Evolutionary conservation across 2,113 vertebrate species (phyloP), one percentile per base, ranked within the genome.

Genomic region (Myrmophylax atrothorax): DNA sequence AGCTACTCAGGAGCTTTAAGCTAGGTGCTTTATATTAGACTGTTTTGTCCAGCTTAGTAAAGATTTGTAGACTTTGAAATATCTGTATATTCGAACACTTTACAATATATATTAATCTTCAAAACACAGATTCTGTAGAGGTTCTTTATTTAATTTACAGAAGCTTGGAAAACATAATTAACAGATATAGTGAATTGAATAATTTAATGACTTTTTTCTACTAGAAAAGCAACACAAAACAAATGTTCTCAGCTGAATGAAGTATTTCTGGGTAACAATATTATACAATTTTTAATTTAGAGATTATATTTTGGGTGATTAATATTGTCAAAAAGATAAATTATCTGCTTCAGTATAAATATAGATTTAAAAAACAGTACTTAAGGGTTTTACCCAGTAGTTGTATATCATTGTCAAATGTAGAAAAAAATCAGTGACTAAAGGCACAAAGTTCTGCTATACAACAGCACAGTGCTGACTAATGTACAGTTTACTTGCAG

Each of bases 291-390:
- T 89, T 97, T 95, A 93, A 96, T 96, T 93, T 91, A 87, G 73
- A 89, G 83, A 91, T 92, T 95, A 89, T 95, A 93, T 86, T 92
- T 92, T 85, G 4, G 59, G 81, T 77, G 47, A 92, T 88, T 96
- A 96, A 93, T 95, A 92, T 89, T 95, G 91, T 93, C 96, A 96
- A 93, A 96, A 96, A 95, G 96, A 97, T 85, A 96, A 96, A 97
- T 90, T 94, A 92, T 87, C 79, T 89, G 58, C 47, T 78, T 76
- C 15, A 82, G 38, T 75, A 94, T 81, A 96, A 96, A 92, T 87
- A 96, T 6, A 94, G 89, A 96, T 95, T 87, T 87, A 81, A 76
- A 96, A 96, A 94, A 91, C 44, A 76, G 46, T 75, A 84, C 56
- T 93, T 91, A 95, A 87, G 64, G n/a, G n/a, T 40, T 96, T 96